Base-by-base conservation (phyloP, 2,113 vertebrate species). In the Tachysurus vachellii region DNA sequence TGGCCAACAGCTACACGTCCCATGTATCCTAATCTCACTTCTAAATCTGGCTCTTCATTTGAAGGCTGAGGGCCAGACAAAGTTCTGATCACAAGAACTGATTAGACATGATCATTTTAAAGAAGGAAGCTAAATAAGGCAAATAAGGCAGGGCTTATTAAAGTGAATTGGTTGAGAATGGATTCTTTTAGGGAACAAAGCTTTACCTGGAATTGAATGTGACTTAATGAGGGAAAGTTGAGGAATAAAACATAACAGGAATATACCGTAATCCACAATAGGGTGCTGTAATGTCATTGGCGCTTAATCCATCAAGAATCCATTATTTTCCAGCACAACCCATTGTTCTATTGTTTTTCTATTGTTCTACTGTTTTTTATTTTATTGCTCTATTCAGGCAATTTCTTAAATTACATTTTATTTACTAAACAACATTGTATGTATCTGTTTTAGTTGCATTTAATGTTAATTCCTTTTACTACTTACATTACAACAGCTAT, bases 11-110 rank as follows among this genome's bases (percentile, higher is more conserved):
- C 85, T 79, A 54, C 73, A 83, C 2, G 88, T 71, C 71, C 84
- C 79, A n/a, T 77, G 73, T 59, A 59, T 86, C 62, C 73, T 62
- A 86, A 89, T 89, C 84, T 68, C 42, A 36, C 8, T 76, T 86
- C 61, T 71, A 36, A 83, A 83, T 88, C 75, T 83, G 80, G 53
- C 26, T 47, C 17, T 57, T 76, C 84, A 62, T 14, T 47, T 17
- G 36, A 61, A 56, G 26, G 44, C 26, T 85, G 85, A 62, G 81
- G 28, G 26, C 80, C 23, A 19, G 62, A 84, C 53, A 21, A 16
- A 31, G 54, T 44, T 64, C 76, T 54, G 84, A 71, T 86, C 54
- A 56, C 54, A 50, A 89, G 81, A 84, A 50, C 85, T 80, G 81
- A 82, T 89, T 71, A 62, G 12, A 80, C 4, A 11, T 23, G 36